Conservation (phyloP, 2,113 vertebrate genomes). For the Mola mola region DNA sequence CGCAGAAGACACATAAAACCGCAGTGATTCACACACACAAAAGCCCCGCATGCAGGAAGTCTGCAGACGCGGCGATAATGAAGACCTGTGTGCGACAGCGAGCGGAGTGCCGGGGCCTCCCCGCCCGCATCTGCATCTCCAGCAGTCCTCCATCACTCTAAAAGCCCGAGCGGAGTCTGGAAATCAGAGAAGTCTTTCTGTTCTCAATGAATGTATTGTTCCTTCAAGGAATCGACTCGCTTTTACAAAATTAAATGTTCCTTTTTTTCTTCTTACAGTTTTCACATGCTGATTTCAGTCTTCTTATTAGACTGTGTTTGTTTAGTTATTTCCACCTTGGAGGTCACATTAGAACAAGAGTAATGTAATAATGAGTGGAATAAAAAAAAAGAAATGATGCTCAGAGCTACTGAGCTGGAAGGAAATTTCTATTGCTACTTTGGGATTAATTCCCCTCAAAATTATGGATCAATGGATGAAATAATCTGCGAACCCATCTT, state of each 20-base stretch:
- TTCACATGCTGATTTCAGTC: no score
- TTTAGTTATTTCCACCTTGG: no score
- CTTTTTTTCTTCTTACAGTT: neutral
- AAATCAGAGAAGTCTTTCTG: constrained; percentile 46
- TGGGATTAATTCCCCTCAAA: no score
- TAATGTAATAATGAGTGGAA: no score
- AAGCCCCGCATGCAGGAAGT: constrained; percentile 76
- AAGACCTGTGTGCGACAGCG: constrained; percentile 74
- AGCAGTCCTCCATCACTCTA: constrained; percentile 53
- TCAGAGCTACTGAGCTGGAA: no score
- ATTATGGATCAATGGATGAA: no score
- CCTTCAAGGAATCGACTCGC: constrained; percentile 42
- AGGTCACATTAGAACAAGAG: no score
- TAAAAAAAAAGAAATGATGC: no score
- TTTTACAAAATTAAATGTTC: constrained; percentile 36
- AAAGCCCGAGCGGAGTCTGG: constrained; percentile 55
- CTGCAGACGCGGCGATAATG: constrained; percentile 75
- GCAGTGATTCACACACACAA: constrained; percentile 78
- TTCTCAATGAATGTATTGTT: constrained; percentile 30
- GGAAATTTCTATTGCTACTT: no score
- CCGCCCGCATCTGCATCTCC: constrained; percentile 61
- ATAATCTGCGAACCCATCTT: no score
- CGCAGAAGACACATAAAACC: constrained; percentile 81
- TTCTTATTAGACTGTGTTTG: no score
- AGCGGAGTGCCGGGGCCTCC: constrained; percentile 32